phyloP scores from a whole-genome alignment of 2,888 invertebrate species.

The Ochropleura plecta region DNA sequence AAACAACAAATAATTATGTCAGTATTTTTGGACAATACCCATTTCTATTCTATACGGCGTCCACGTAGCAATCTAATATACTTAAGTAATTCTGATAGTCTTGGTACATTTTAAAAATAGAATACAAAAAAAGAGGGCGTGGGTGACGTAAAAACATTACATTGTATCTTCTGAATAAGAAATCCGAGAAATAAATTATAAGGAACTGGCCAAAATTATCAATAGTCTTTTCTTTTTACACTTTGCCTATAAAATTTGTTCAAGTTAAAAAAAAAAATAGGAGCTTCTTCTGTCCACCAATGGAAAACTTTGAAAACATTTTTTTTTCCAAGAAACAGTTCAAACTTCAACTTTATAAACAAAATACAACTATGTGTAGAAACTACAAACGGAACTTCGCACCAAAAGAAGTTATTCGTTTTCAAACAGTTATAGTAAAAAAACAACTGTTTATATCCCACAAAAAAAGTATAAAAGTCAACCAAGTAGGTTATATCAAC shows the following conservation, averaged over 20 bases:
- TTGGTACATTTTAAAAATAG: not conserved
- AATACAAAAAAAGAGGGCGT: not conserved
- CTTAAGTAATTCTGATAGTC: not conserved
- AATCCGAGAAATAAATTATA: not conserved
- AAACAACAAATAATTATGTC: no score
- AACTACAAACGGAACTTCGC: constrained; percentile 5
- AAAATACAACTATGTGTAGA: constrained; percentile 4
- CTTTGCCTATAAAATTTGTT: constrained; percentile 14
- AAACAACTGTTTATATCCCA: constrained; percentile 25
- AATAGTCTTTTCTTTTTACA: constrained; percentile 13
- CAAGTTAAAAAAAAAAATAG: constrained; percentile 2
- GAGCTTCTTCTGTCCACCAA: not conserved
- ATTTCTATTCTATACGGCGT: not conserved
- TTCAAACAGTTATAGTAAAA: not conserved
- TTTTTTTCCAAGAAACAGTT: not conserved
- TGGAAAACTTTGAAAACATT: constrained; percentile 10
- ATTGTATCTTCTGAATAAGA: no score
- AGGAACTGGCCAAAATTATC: not conserved
- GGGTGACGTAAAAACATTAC: not conserved
- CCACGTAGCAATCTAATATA: not conserved
- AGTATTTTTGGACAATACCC: no score
- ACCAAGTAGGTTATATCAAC: constrained; percentile 20
- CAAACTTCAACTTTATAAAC: constrained; percentile 14
- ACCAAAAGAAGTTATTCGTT: constrained; percentile 8
- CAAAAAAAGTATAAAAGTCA: constrained; percentile 27